Evolutionary conservation across 1,140 invertebrate species (phyloP).

Genomic region (Brachionus plicatilis): DNA sequence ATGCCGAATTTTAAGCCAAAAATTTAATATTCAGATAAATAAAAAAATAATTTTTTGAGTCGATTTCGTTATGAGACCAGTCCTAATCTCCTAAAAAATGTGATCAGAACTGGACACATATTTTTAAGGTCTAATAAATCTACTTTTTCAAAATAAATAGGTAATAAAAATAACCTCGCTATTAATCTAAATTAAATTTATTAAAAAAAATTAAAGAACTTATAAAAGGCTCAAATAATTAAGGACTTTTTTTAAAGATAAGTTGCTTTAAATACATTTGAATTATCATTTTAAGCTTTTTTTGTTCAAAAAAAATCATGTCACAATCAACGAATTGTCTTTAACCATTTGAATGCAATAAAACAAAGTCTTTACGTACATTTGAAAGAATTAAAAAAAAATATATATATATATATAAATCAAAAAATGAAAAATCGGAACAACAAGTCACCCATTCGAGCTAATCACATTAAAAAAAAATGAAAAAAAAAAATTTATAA

Average conservation of each 20-base stretch:
- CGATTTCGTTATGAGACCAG: no score
- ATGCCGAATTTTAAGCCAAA: no score
- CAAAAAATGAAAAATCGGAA: not conserved
- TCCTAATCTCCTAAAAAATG: no score
- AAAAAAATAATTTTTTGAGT: no score
- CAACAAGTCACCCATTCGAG: not conserved
- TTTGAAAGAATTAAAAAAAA: not conserved
- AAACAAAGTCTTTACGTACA: not conserved
- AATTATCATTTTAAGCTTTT: not conserved
- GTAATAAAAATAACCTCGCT: not conserved
- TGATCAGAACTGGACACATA: no score
- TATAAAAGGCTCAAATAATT: not conserved
- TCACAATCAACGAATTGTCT: not conserved
- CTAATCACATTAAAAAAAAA: not conserved
- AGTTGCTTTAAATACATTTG: not conserved
- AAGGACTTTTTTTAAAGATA: not conserved
- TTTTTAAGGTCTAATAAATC: no score
- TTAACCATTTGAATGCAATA: not conserved
- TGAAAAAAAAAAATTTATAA: not conserved
- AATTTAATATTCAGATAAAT: no score
- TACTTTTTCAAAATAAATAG: no score
- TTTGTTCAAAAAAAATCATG: not conserved
- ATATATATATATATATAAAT: not conserved
- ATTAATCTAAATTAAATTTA: not conserved
- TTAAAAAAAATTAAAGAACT: not conserved